Evolutionary conservation across 2,888 invertebrate genomes (phyloP), one percentile per base, ranked within the genome.

Genomic region (Kuschelorhynchus macadamiae): DNA sequence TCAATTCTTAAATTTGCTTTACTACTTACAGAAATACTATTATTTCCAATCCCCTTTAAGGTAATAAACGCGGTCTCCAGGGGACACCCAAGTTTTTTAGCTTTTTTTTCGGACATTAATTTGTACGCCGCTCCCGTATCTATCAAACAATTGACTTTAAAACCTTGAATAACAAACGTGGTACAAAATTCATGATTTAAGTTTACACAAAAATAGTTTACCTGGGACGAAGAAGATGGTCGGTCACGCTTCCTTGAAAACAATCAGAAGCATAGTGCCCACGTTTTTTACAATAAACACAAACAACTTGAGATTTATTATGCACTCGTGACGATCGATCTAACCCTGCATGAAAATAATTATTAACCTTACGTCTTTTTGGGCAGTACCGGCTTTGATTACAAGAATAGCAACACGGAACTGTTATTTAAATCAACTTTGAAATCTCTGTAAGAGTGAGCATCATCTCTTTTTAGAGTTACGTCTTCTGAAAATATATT

Each of bases 161-260:
- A 3, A 14, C 41, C 14, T 8, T 41, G 41, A 2, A 41, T 41
- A 14, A 11, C 2, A 46, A 42, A 66, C 5, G 17, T 17, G 9
- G 52, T 63, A 18, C 30, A 55, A 55, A 63, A 63, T 30, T 55
- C 44, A 55, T 7, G 7, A 33, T 63, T 44, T 32, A 63, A 16
- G 14, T 14, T 44, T 5, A 39, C 53, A 18, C 9, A 55, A 44
- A 63, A 63, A 60, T 60, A 18, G 12, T 49, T 60, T 16, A 60
- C 33, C 14, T 41, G 41, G 2, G 41, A n/a, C 2, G 12, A 12
- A 7, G 41, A 1, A 8, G 41, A 41, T 8, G n/a, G 41, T 2
- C 16, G 41, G 2, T 1, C 2, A 12, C 14, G 41, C 8, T 41
- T 41, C n/a, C n/a, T 14, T 41, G 41, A 14, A 41, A 41, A 14